Conservation (phyloP, 2,797 vertebrate genomes). For the Hapalemur alaotrensis region DNA sequence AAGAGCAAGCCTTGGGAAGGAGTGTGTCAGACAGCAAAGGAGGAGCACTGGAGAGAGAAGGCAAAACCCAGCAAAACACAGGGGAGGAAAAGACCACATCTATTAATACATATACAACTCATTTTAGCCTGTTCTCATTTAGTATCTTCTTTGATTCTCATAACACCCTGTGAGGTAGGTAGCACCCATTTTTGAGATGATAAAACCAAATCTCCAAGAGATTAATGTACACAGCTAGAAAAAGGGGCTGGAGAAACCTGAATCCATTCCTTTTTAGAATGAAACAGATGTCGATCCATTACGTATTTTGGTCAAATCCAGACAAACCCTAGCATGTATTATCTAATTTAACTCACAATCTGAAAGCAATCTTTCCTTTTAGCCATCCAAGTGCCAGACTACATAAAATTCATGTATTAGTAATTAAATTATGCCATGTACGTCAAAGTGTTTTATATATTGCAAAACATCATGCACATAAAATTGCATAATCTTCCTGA, state of each 20-base stretch:
- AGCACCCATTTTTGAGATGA: neutral
- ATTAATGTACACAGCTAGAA: neutral
- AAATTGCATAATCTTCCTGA: neutral
- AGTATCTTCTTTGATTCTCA: neutral
- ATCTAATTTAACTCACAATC: conserved; percentile 7
- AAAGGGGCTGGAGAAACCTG: neutral
- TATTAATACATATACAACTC: neutral
- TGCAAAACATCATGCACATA: neutral
- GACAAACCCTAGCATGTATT: neutral
- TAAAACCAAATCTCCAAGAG: neutral
- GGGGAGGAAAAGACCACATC: neutral
- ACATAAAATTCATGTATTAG: neutral
- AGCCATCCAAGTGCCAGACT: neutral
- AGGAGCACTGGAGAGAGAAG: neutral
- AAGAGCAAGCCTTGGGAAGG: neutral
- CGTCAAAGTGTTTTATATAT: neutral
- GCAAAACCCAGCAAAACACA: neutral
- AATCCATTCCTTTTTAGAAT: neutral
- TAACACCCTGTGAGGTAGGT: neutral
- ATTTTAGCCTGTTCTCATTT: neutral
- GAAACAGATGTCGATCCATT: neutral
- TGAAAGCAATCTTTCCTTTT: conserved; percentile 4
- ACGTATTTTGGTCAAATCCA: neutral
- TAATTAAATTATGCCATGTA: neutral
- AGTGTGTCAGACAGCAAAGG: neutral